Evolutionary conservation across 30 jellyfish, hydroid and myxozoan species (phyloP), one percentile per base, ranked within the genome.

Genomic region (Aurelia sp.): DNA sequence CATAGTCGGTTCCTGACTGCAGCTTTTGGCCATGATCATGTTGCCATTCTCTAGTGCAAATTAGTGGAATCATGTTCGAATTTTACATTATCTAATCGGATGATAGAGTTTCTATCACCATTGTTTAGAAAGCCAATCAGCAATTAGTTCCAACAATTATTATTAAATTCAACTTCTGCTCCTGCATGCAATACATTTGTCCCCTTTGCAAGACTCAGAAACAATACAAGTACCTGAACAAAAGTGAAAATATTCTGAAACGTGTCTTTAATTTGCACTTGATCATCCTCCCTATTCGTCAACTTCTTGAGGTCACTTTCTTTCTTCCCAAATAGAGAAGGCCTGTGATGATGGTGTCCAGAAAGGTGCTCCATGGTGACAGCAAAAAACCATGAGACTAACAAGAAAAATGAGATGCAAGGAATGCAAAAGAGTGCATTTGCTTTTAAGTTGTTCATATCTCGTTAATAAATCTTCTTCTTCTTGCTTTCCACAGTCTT

Each of bases 151-250:
- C 2, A 27, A 27, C 33, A 27, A 27, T 27, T n/a, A n/a, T n/a
- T n/a, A n/a, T n/a, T 27, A 27, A 27, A 27, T 27, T 27, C 33
- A 27, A 27, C 33, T 2, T 27, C 33, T 27, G 33, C 33, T n/a
- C n/a, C n/a, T n/a, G n/a, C n/a, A n/a, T 27, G 33, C 33, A 27
- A 2, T 27, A 2, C 33, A 27, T 27, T 27, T 27, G 2, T 27
- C 33, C 33, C 33, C 33, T 27, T 27, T 40, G 10, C 10, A 16
- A 41, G 35, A 58, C 4, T 2, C 17, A 20, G 12, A 50, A 27
- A 19, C 30, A 19, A 16, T 21, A 7, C 2, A 17, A 18, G 7
- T 20, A 85, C 95, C 95, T 85, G 95, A 20, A 85, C 65, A 75
- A 85, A 85, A 58, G 78, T 44, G 15, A 85, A 52, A 0, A 85